Evolutionary conservation across 2,888 invertebrate species (phyloP).

Genomic region (Nipponacmea schrenckii): DNA sequence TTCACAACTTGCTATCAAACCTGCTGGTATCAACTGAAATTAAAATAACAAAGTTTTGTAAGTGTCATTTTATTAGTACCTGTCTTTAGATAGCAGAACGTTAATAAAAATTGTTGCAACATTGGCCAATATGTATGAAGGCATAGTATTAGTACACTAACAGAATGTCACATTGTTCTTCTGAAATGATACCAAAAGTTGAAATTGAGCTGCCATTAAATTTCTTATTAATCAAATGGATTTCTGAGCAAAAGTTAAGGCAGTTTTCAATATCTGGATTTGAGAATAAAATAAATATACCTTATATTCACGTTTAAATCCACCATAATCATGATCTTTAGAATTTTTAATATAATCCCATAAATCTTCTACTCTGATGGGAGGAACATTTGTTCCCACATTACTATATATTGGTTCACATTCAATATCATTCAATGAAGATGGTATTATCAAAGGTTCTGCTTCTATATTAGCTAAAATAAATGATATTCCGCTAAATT

Average conservation of each 20-base stretch:
- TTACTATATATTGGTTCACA: constrained; percentile 59
- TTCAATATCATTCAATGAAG: constrained; percentile 34
- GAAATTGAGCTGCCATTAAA: no score
- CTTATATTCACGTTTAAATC: constrained; percentile 61
- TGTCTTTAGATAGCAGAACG: neutral
- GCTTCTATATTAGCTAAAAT: constrained; percentile 52
- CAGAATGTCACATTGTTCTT: no score
- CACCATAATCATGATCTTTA: constrained; percentile 57
- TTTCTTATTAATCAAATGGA: no score
- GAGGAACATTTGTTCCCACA: constrained; percentile 45
- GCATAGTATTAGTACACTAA: neutral
- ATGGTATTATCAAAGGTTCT: constrained; percentile 50
- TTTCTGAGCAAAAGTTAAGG: no score
- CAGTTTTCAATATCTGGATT: no score
- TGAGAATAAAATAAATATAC: constrained; percentile 30
- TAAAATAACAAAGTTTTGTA: constrained; percentile 5
- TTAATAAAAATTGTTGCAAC: neutral
- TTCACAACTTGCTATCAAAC: constrained; percentile 59
- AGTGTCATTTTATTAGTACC: neutral
- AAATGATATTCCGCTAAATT: neutral
- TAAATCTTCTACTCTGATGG: constrained; percentile 63
- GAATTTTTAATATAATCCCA: constrained; percentile 64
- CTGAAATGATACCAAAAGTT: no score
- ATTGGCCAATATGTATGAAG: neutral
- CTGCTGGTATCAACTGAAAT: constrained; percentile 60